Conservation (phyloP, 2,113 vertebrate genomes). For the Tetrao urogallus region DNA sequence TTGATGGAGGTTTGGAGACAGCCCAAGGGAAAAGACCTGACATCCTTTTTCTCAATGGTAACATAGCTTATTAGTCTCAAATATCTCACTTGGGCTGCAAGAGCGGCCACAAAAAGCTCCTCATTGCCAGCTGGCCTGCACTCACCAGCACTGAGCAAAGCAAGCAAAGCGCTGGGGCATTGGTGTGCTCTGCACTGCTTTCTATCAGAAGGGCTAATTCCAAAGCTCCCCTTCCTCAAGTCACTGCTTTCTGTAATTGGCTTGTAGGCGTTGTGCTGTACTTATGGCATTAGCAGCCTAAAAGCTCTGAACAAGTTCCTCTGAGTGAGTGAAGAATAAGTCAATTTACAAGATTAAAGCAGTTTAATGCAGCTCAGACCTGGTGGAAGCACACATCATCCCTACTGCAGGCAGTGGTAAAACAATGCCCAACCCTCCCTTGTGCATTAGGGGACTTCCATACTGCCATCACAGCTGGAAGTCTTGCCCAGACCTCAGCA, state of each 20-base stretch:
- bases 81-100: background rate
- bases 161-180: background rate
- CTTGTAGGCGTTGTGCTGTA: background rate
- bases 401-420: background rate
- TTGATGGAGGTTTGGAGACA: background rate
- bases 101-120: rapidly evolving
- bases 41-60: background rate
- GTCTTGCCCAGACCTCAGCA: background rate
- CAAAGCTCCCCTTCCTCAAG: background rate
- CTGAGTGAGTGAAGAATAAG: background rate
- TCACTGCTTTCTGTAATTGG: background rate
- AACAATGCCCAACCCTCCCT: background rate
- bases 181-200: background rate
- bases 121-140: background rate
- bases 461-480: rapidly evolving
- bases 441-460: rapidly evolving
- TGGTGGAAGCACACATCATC: background rate
- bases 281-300: background rate
- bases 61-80: background rate
- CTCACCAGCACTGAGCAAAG: background rate
- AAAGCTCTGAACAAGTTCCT: background rate
- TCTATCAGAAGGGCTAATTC: background rate
- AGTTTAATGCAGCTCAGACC: background rate
- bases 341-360: background rate
- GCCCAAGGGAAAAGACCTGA: background rate